Percentiles rank a stretch among this genome's conserved stretches.
Conservation (phyloP, 2,797 vertebrate genomes). For the Microctenopoma lineatum region DNA sequence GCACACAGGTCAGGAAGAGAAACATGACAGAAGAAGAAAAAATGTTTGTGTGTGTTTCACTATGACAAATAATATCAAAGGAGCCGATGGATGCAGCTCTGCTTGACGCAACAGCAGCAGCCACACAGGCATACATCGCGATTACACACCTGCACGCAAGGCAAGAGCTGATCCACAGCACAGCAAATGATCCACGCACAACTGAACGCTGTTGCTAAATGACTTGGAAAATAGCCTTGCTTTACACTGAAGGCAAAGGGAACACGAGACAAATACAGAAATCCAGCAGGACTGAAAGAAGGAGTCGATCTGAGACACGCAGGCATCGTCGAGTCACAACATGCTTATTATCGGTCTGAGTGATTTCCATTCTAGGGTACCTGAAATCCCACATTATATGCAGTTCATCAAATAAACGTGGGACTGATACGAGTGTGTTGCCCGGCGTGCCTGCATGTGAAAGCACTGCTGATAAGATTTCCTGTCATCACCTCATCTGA, state of each 20-base stretch:
- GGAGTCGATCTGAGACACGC: slow-evolving; percentile 12
- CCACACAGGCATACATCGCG: slow-evolving; percentile 65
- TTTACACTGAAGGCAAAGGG: slow-evolving; percentile 28
- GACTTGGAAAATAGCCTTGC: slow-evolving; percentile 76
- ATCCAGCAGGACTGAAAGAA: slow-evolving; percentile 16
- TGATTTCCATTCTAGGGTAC: slow-evolving; percentile 49
- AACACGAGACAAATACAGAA: slow-evolving; percentile 25
- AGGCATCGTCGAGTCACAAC: slow-evolving; percentile 47
- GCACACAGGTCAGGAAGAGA: slow-evolving; percentile 4
- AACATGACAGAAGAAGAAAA: slow-evolving; percentile 29
- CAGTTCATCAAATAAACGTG: slow-evolving; percentile 40
- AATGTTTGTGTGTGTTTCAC: slow-evolving; percentile 42
- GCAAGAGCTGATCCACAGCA: slow-evolving; percentile 65
- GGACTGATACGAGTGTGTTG: slow-evolving; percentile 27
- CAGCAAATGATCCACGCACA: slow-evolving; percentile 78
- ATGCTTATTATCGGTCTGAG: slow-evolving; percentile 56
- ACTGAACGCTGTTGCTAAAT: slow-evolving; percentile 72
- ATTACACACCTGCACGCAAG: slow-evolving; percentile 80
- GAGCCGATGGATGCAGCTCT: slow-evolving; percentile 53
- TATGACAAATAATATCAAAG: slow-evolving; percentile 65
- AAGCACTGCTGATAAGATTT: slow-evolving; percentile 43
- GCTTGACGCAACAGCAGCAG: slow-evolving; percentile 65
- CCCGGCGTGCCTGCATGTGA: slow-evolving; percentile 31
- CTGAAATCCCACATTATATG: slow-evolving; percentile 48
- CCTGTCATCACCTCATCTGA: slow-evolving; percentile 55